A percentile compares a stretch with the other conserved stretches of the same genome.
These are phyloP conservation scores for Ophion ventricosus DNA, from an alignment of 2,888 invertebrate genomes.

Conservation along the genomic window DNA sequence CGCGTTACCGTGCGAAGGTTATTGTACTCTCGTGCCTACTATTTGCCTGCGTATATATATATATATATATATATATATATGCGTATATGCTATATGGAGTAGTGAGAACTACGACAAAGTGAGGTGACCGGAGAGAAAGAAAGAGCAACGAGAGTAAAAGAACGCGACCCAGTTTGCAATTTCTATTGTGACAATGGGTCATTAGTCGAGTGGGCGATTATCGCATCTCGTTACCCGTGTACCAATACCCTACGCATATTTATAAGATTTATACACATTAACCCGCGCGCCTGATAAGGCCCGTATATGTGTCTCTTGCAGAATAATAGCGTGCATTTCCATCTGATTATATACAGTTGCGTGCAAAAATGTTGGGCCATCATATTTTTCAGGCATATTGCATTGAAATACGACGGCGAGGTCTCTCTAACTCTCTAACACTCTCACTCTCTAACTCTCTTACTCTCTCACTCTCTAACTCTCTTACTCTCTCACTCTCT, in stretches of 20 bases:
- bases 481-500: no score
- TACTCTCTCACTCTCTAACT: no score
- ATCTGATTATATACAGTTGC: not conserved
- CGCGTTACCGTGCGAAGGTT: slow-evolving; percentile 16
- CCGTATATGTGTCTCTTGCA: not conserved
- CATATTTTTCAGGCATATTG: no score
- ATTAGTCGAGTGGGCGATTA: slow-evolving; percentile 68
- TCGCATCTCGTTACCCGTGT: slow-evolving; percentile 58
- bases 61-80: not conserved
- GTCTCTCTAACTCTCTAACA: no score
- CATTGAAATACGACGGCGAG: no score
- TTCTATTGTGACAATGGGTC: slow-evolving; percentile 66
- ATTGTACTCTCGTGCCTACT: slow-evolving; percentile 41
- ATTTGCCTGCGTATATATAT: slow-evolving; percentile 6
- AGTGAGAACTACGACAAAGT: slow-evolving; percentile 23
- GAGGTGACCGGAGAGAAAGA: not conserved
- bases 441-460: no score
- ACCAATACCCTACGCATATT: slow-evolving; percentile 5
- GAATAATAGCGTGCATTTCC: not conserved
- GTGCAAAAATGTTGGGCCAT: no score
- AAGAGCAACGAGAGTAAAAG: slow-evolving; percentile 44
- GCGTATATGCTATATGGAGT: not conserved
- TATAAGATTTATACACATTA: slow-evolving; percentile 7
- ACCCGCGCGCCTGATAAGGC: slow-evolving; percentile 3
- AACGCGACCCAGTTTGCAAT: slow-evolving; percentile 65